Percentiles rank a stretch among this genome's conserved stretches.
These are phyloP conservation scores for Pseudomugil gertrudae DNA, from an alignment of 2,797 vertebrate species.

Conservation along the genomic window DNA sequence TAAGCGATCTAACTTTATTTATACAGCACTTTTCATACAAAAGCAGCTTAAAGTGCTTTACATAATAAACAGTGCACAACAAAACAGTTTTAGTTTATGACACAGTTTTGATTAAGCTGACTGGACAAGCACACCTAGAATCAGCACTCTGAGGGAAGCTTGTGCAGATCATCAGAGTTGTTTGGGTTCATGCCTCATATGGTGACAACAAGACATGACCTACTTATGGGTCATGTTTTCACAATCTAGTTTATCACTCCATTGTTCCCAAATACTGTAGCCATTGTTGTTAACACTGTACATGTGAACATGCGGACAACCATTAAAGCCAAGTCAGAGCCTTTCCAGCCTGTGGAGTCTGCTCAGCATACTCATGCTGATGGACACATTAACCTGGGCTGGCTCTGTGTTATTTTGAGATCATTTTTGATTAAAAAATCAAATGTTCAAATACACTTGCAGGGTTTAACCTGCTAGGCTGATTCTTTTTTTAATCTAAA, in stretches of 20 bases:
- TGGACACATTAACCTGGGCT: neutral
- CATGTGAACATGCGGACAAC: constrained; percentile 56
- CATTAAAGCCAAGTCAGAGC: constrained; percentile 36
- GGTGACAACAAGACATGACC: constrained; percentile 82
- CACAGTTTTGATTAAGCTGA: no score
- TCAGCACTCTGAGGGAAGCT: constrained; percentile 40
- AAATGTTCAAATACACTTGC: neutral
- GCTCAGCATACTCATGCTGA: constrained; percentile 33
- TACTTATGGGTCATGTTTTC: constrained; percentile 79
- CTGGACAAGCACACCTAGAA: constrained; percentile 36
- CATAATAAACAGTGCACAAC: no score
- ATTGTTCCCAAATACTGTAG: constrained; percentile 76
- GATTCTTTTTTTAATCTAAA: neutral
- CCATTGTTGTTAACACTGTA: constrained; percentile 75
- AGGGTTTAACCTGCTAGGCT: neutral
- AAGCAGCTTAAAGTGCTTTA: no score
- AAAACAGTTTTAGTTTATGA: no score
- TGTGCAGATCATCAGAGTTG: constrained; percentile 54
- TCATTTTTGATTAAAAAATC: neutral
- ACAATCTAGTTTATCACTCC: constrained; percentile 72
- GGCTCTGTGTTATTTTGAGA: neutral
- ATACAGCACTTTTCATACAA: no score
- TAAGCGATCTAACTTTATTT: no score
- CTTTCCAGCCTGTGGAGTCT: constrained; percentile 41
- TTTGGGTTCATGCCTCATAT: constrained; percentile 73